These are phyloP conservation scores for Mormyrus proboscirostris DNA, from an alignment of 2,797 vertebrate species.

Conservation along the genomic window DNA sequence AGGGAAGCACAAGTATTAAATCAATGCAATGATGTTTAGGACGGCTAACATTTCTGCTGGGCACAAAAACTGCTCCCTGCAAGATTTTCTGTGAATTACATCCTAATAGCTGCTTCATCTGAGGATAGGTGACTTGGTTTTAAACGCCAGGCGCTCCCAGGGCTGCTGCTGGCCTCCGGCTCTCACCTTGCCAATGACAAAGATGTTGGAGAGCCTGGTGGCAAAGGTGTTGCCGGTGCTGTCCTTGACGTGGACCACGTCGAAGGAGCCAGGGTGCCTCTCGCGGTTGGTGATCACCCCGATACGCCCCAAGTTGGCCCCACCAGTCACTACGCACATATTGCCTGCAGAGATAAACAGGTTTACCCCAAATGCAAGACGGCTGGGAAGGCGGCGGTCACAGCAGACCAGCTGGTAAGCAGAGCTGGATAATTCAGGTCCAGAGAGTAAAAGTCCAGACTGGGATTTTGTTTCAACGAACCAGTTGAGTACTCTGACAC, in stretches of 20 bases:
- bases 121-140: background rate
- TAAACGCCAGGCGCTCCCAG: no score
- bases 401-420: background rate
- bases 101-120: background rate
- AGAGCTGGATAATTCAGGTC: background rate
- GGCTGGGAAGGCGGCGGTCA: background rate
- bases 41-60: background rate
- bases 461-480: background rate
- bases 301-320: constrained; percentile 94
- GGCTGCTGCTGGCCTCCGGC: background rate
- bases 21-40: background rate
- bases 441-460: background rate
- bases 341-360: constrained; percentile 63
- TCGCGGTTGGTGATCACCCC: constrained; percentile 94
- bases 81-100: background rate
- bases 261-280: constrained; percentile 91
- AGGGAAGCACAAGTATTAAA: background rate
- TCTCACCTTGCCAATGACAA: constrained; percentile 92
- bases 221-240: constrained; percentile 90
- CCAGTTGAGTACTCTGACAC: background rate
- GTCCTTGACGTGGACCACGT: constrained; percentile 94
- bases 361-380: background rate
- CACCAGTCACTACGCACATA: constrained; percentile 94
- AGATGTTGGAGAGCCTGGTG: constrained; percentile 93
- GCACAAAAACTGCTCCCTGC: background rate